Conservation (phyloP, 2,113 vertebrate species). For the Engystomops pustulosus region DNA sequence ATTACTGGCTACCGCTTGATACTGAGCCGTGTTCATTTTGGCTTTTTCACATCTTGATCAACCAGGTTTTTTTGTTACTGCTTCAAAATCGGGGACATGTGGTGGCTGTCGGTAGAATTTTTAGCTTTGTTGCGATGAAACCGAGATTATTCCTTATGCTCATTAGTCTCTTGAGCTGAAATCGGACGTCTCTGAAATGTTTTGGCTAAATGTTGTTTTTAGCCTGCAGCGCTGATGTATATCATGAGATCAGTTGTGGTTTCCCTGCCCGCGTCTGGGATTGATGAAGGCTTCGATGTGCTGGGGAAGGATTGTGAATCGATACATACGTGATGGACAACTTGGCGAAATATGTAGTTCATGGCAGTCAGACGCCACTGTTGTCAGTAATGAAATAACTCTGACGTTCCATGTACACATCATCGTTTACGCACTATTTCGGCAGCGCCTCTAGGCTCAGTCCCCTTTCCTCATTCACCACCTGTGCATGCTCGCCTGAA, state of each 20-base stretch:
- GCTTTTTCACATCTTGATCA: not conserved
- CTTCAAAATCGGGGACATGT: not conserved
- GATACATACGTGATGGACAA: too few relatives aligned
- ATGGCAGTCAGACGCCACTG: too few relatives aligned
- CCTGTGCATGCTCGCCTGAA: too few relatives aligned
- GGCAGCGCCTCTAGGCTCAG: too few relatives aligned
- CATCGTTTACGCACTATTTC: too few relatives aligned
- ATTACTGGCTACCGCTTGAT: not conserved
- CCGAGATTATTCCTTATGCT: not conserved
- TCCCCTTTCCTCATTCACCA: too few relatives aligned
- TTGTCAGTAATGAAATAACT: too few relatives aligned
- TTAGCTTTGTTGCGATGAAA: not conserved
- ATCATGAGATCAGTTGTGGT: not conserved
- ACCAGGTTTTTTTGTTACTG: not conserved
- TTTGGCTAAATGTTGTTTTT: not conserved
- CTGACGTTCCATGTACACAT: too few relatives aligned
- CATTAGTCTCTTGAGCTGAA: not conserved
- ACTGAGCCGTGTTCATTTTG: not conserved
- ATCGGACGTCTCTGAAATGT: not conserved
- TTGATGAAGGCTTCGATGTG: not conserved
- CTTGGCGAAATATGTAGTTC: too few relatives aligned
- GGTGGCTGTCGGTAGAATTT: not conserved
- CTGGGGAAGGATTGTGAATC: not conserved
- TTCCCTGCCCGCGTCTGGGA: not conserved
- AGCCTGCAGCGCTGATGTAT: not conserved